These are phyloP conservation scores for Climacteris rufus DNA, from an alignment of 2,113 vertebrate species.

Conservation along the genomic window DNA sequence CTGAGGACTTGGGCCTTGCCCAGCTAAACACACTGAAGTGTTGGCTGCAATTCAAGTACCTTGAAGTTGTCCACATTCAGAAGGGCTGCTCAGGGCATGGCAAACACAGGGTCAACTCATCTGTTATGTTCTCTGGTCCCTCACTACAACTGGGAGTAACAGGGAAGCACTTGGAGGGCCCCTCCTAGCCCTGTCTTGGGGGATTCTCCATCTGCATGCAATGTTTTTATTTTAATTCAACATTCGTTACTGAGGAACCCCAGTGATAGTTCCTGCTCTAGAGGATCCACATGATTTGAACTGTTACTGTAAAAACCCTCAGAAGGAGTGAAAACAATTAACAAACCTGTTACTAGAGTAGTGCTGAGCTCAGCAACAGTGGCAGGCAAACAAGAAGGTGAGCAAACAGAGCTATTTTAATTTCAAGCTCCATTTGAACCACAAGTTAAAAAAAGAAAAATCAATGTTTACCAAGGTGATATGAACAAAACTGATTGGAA, in stretches of 20 bases:
- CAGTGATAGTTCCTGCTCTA: not conserved
- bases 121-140: not conserved
- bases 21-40: not conserved
- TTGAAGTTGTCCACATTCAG: not conserved
- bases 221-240: not conserved
- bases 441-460: not conserved
- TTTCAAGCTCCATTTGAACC: slow-evolving; percentile 51
- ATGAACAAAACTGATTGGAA: not conserved
- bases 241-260: not conserved
- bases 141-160: not conserved
- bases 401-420: slow-evolving; percentile 27
- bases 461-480: not conserved
- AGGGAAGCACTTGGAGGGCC: not conserved
- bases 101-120: fast-evolving
- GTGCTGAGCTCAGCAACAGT: not conserved
- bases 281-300: not conserved
- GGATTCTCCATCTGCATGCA: not conserved
- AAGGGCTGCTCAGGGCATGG: not conserved
- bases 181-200: not conserved
- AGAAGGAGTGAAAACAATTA: not conserved
- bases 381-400: slow-evolving; percentile 4
- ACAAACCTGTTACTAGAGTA: not conserved
- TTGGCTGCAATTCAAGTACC: not conserved
- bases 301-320: not conserved
- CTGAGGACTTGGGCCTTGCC: not conserved